These are phyloP conservation scores for Cervus canadensis DNA, from an alignment of 2,113 vertebrate genomes.

Conservation along the genomic window DNA sequence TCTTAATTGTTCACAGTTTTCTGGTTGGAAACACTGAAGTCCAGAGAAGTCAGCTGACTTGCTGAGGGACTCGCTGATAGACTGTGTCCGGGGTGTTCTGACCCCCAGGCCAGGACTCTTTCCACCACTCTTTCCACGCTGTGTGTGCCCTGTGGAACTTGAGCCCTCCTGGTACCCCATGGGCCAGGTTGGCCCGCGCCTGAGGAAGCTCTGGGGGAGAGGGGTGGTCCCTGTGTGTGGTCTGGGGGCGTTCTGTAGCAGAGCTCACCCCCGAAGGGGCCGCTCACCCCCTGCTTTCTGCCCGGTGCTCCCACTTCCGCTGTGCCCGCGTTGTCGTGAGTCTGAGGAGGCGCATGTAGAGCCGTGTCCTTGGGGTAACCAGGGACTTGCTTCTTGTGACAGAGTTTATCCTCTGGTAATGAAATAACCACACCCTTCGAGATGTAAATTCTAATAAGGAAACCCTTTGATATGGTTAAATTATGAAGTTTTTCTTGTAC, in stretches of 20 bases:
- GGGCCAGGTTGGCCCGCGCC: neutral
- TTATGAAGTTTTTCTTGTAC: constrained; percentile 87
- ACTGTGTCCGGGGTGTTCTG: neutral
- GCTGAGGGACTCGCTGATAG: neutral
- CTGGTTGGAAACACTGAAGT: neutral
- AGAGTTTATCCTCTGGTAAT: neutral
- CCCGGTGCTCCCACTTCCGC: neutral
- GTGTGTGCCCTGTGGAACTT: neutral
- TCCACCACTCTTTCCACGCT: neutral
- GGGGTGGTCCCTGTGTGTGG: neutral
- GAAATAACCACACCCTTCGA: constrained; percentile 45
- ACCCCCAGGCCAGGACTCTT: neutral
- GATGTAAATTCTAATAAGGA: constrained; percentile 75
- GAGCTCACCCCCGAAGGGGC: neutral
- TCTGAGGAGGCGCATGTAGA: neutral
- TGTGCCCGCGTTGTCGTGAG: neutral
- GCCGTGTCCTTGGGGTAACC: neutral
- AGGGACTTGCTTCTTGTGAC: neutral
- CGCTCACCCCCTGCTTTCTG: neutral
- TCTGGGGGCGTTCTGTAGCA: neutral
- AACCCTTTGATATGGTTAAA: constrained; percentile 80
- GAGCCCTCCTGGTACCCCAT: neutral
- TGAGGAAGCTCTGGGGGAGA: neutral
- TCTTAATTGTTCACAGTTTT: neutral
- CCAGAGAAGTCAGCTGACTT: neutral